Evolutionary conservation across 2,888 invertebrate species (phyloP).

Genomic region (Congeria kusceri): DNA sequence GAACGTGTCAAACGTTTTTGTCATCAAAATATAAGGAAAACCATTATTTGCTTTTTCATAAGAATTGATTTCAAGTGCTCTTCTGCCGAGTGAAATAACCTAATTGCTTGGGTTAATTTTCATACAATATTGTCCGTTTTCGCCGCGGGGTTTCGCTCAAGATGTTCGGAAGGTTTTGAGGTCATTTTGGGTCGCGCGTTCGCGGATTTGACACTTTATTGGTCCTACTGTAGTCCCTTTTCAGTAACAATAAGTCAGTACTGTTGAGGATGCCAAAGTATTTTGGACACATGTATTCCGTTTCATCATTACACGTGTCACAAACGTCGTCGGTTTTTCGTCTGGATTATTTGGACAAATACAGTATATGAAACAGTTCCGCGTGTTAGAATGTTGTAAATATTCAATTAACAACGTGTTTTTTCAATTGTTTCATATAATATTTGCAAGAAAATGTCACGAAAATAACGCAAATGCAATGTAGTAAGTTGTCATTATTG

Average conservation of each 20-base stretch:
- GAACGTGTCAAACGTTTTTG: conserved; percentile 55
- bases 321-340: no score
- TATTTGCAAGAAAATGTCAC: no score
- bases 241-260: not conserved
- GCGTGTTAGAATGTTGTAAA: no score
- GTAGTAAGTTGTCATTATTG: no score
- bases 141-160: conserved; percentile 20
- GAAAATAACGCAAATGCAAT: no score
- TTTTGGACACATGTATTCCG: no score
- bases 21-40: conserved; percentile 22
- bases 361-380: no score
- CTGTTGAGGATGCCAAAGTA: no score
- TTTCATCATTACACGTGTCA: conserved; percentile 8
- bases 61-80: conserved; percentile 26
- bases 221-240: not conserved
- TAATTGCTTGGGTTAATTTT: conserved; percentile 40
- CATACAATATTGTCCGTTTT: conserved; percentile 28
- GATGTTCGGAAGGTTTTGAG: conserved; percentile 19
- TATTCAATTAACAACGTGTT: no score
- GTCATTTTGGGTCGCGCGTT: conserved; percentile 24
- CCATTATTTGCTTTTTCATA: conserved; percentile 26
- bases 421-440: no score
- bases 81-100: conserved; percentile 10
- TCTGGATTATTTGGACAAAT: no score
- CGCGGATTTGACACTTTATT: conserved; percentile 38